Conservation (phyloP, 2,797 vertebrate species). For the Cyprinodon diabolis region DNA sequence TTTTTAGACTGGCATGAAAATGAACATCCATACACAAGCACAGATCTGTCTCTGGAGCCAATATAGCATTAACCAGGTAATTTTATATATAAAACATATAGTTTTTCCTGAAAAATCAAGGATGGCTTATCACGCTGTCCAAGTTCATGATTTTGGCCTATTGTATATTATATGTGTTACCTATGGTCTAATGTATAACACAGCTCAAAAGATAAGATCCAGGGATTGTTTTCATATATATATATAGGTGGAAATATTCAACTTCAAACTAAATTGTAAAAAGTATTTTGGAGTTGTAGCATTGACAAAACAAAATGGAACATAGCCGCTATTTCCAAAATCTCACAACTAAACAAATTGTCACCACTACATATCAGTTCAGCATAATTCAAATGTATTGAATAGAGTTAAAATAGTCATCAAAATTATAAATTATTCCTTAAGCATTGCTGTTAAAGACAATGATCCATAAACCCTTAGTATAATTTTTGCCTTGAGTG, state of each 20-base stretch:
- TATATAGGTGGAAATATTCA: no score
- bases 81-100: background rate
- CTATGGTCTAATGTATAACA: no score
- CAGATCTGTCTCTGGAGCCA: background rate
- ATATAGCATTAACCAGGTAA: background rate
- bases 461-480: slow-evolving; percentile 23
- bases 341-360: background rate
- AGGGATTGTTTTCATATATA: no score
- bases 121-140: background rate
- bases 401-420: background rate
- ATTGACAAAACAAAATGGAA: slow-evolving; percentile 8
- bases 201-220: no score
- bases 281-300: background rate
- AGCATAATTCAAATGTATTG: background rate
- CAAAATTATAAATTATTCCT: slow-evolving; percentile 10
- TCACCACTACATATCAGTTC: background rate
- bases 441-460: slow-evolving; percentile 15
- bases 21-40: background rate
- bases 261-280: no score
- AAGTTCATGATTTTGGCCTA: background rate
- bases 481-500: slow-evolving; percentile 29
- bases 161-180: background rate
- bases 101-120: background rate
- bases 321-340: no score
- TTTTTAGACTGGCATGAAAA: no score